Base-by-base conservation (phyloP, 2,888 invertebrate species). In the Megamerina dolium region DNA sequence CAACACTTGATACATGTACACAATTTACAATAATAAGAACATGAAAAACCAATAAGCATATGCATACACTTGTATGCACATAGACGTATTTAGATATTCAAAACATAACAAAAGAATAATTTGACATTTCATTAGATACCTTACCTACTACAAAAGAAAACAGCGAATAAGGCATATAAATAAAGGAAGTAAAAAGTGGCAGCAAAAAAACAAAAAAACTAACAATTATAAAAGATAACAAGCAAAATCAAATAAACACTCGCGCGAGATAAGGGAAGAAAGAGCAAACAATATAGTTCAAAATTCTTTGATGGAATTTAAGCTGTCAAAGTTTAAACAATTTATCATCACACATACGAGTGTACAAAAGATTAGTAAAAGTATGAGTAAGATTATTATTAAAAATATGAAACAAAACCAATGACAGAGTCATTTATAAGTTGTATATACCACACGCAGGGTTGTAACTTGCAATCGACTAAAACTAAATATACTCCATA, bases 311-410 rank as follows among this genome's bases (percentile, higher is more conserved):
- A 20, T 6, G 18, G 16, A 18, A 18, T 34, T 34, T 5, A 8
- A 34, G 18, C 34, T 34, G 34, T 34, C 34, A 34, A 19, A 34
- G 34, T 18, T 33, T 33, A 32, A 14, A 14, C 9, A 14, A 13
- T 5, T 13, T 32, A 13, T 13, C 32, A 13, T 3, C 32, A 16
- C 32, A 13, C 16, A 9, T 4, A 10, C 16, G n/a, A n/a, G n/a
- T n/a, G n/a, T n/a, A n/a, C n/a, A n/a, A n/a, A n/a, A n/a, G n/a
- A n/a, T n/a, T n/a, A n/a, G n/a, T n/a, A n/a, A 3, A 13, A 35
- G 32, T 13, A n/a, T 9, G 19, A 37, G 36, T 14, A 17, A 27
- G 18, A 4, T 19, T 27, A 27, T 27, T 27, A 27, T 27, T n/a
- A 27, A 4, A 4, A 10, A 13, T 5, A 13, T 3, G 10, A 13